Evolutionary conservation across 2,113 vertebrate genomes (phyloP), one percentile per base, ranked within the genome.

Genomic region (Mungos mungo): DNA sequence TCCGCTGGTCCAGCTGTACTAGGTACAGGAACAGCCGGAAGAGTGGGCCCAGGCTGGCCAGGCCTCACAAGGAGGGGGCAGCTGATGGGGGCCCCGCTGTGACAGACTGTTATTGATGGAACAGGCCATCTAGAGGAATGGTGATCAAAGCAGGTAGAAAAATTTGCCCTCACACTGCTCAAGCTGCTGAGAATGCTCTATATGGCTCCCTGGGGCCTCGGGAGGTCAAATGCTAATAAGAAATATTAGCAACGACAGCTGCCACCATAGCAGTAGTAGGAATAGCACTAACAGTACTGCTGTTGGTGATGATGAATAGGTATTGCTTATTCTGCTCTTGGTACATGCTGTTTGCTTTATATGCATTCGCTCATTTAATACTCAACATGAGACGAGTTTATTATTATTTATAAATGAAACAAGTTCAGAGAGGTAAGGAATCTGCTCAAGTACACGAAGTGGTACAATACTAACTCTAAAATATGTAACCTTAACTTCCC

Each of bases 241-340:
- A 19, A 29, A 41, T 72, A 52, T 0, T 13, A 57, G 35, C 87
- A 14, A 33, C 27, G 52, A 4, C 45, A 10, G n/a, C 50, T 18
- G 25, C 38, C 35, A 11, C 7, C n/a, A 1, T n/a, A 13, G 74
- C 7, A 13, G 68, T 9, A 35, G 29, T 4, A 25, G 52, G 45
- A 74, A 14, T 27, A 54, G 50, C 14, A 50, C 2, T 50, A 54
- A 23, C 35, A 69, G 47, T 15, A 27, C 19, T 82, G 50, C n/a
- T 21, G 2, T 29, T 50, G 5, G 5, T 25, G 27, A 21, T 5
- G 27, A 13, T 7, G 0, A 29, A 3, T 9, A 13, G 50, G 23
- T 21, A 35, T 25, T 52, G 41, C 71, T 45, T 3, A 3, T 19
- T 31, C 16, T 7, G 63, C 63, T 29, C 50, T 60, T 6, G 63